These are phyloP conservation scores for Campoletis sonorensis DNA, from an alignment of 1,140 invertebrate species.

Conservation along the genomic window DNA sequence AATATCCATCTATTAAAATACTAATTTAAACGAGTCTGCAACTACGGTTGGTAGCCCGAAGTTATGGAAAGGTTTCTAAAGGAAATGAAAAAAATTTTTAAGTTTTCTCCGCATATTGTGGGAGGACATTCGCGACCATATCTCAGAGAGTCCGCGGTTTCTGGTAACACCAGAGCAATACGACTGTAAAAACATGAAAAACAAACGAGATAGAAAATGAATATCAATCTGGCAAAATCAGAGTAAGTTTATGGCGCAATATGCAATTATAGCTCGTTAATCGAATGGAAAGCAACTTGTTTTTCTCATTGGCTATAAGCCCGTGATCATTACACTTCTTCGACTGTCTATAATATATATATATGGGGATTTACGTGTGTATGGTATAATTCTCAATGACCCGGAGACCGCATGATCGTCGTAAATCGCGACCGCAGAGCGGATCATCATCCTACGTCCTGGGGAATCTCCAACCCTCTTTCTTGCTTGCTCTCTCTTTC, in stretches of 20 bases:
- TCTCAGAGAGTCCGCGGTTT: not conserved
- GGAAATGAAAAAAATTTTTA: too few relatives aligned
- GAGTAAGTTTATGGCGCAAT: constrained; percentile 26
- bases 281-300: constrained; percentile 38
- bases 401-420: constrained; percentile 43
- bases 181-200: not conserved
- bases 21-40: too few relatives aligned
- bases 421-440: constrained; percentile 39
- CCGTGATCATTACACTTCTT: not conserved
- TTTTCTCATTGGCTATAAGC: constrained; percentile 15
- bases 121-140: not conserved
- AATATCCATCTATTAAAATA: too few relatives aligned
- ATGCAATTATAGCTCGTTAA: constrained; percentile 43
- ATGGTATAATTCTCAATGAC: constrained; percentile 37
- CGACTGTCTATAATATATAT: not conserved
- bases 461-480: not conserved
- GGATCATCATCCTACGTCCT: constrained; percentile 25
- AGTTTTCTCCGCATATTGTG: not conserved
- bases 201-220: not conserved
- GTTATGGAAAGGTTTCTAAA: too few relatives aligned
- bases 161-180: not conserved
- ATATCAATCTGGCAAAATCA: constrained; percentile 18
- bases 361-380: not conserved
- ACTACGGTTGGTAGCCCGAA: too few relatives aligned
- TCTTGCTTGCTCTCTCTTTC: not conserved